Evolutionary conservation across 2,113 vertebrate species (phyloP).

Genomic region (Excalfactoria chinensis): DNA sequence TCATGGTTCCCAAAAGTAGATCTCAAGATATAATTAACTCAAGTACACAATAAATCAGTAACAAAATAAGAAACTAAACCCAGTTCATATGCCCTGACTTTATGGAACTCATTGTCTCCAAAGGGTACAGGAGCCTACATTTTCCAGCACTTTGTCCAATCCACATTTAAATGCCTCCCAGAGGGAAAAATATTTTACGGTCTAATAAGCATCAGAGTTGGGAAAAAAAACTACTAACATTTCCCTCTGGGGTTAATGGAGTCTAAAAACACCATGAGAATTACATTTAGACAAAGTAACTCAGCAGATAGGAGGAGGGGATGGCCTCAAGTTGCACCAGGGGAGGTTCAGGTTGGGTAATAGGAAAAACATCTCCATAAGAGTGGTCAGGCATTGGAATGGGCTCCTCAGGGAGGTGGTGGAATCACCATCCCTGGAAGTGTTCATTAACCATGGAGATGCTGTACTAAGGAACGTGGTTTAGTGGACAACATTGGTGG

Average conservation of each 20-base stretch:
- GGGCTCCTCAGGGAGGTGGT: too few species aligned
- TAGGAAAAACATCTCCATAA: too few species aligned
- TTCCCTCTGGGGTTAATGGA: neutral
- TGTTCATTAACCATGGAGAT: too few species aligned
- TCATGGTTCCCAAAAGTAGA: neutral
- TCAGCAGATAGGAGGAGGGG: neutral
- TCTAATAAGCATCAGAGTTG: neutral
- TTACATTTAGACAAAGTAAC: neutral
- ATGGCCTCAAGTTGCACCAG: too few species aligned
- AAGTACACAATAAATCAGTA: neutral
- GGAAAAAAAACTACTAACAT: conserved; percentile 41
- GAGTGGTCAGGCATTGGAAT: too few species aligned
- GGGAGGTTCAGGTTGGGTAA: too few species aligned
- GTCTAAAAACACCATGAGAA: conserved; percentile 9
- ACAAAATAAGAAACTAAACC: neutral
- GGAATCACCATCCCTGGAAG: too few species aligned
- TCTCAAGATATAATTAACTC: neutral
- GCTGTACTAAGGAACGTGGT: too few species aligned
- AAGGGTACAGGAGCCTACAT: neutral
- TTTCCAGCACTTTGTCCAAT: conserved; percentile 49
- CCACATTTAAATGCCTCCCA: neutral
- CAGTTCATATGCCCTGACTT: neutral
- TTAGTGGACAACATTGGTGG: too few species aligned
- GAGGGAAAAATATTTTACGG: neutral
- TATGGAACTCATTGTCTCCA: neutral